Conservation (phyloP, 2,888 invertebrate genomes). For the Torymus auratus region DNA sequence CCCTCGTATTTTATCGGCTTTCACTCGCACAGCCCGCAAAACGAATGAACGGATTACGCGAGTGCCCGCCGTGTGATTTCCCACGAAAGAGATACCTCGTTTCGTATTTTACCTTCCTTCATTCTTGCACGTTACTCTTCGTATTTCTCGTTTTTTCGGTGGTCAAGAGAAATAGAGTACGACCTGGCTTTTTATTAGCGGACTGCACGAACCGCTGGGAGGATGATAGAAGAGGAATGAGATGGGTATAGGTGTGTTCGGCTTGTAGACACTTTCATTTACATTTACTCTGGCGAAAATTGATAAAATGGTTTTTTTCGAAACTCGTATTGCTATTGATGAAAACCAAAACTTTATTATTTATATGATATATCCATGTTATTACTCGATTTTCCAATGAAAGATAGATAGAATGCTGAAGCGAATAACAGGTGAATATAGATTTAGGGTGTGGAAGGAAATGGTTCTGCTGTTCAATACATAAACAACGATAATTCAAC, state of each 20-base stretch:
- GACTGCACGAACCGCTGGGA: background rate
- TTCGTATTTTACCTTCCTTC: background rate
- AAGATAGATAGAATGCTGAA: too few relatives aligned
- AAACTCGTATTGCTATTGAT: too few relatives aligned
- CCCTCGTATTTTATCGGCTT: constrained; percentile 48
- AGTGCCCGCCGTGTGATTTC: constrained; percentile 4
- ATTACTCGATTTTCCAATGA: too few relatives aligned
- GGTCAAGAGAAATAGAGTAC: constrained; percentile 9
- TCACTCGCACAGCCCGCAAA: background rate
- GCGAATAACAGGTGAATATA: too few relatives aligned
- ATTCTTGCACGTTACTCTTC: background rate
- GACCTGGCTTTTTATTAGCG: too few relatives aligned
- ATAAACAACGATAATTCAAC: too few relatives aligned
- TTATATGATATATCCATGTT: too few relatives aligned
- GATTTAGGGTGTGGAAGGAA: too few relatives aligned
- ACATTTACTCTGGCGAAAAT: background rate
- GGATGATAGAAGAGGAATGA: background rate
- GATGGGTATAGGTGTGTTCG: background rate
- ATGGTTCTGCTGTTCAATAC: too few relatives aligned
- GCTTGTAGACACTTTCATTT: background rate
- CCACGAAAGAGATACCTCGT: background rate
- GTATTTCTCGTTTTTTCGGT: background rate
- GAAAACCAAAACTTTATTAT: too few relatives aligned
- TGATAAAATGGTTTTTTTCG: too few relatives aligned
- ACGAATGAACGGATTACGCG: constrained; percentile 46